Conservation (phyloP, 2,113 vertebrate genomes). For the Epinephelus fuscoguttatus region DNA sequence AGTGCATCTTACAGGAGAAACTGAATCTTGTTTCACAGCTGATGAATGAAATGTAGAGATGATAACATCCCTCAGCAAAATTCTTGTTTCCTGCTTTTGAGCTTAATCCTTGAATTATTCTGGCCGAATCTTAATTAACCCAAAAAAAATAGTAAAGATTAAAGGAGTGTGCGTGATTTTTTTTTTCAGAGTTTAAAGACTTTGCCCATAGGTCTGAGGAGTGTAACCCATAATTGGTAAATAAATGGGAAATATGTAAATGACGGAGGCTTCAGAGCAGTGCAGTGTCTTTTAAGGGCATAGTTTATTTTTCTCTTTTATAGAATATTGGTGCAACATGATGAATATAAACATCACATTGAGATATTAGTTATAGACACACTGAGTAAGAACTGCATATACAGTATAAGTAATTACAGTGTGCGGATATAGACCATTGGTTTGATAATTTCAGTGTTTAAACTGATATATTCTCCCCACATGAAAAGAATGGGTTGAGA, state of each 20-base stretch:
- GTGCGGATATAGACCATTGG: conserved; percentile 22
- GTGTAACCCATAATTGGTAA: conserved; percentile 41
- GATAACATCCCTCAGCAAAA: conserved; percentile 48
- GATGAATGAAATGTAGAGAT: conserved; percentile 17
- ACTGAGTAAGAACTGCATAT: conserved; percentile 10
- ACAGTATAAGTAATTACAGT: conserved; percentile 36
- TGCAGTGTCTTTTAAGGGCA: conserved; percentile 17
- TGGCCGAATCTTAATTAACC: conserved; percentile 15
- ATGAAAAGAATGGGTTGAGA: conserved; percentile 18
- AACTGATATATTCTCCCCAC: conserved; percentile 23
- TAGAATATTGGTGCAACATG: background rate
- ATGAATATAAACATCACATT: conserved; percentile 32
- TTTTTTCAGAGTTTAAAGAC: conserved; percentile 21
- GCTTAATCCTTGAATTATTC: conserved; percentile 47
- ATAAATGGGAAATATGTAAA: conserved; percentile 65
- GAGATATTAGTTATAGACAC: conserved; percentile 31
- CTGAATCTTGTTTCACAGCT: conserved; percentile 33
- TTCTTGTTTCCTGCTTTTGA: conserved; percentile 14
- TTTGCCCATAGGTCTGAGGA: conserved; percentile 52
- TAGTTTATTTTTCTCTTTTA: conserved; percentile 26
- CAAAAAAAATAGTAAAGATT: conserved; percentile 24
- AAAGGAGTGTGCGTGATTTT: background rate
- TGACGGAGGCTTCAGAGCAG: conserved; percentile 27
- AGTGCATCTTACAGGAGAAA: background rate
- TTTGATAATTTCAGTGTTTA: conserved; percentile 42